phyloP scores from a whole-genome alignment of 2,797 vertebrate genomes.

The Babyrousa celebensis region DNA sequence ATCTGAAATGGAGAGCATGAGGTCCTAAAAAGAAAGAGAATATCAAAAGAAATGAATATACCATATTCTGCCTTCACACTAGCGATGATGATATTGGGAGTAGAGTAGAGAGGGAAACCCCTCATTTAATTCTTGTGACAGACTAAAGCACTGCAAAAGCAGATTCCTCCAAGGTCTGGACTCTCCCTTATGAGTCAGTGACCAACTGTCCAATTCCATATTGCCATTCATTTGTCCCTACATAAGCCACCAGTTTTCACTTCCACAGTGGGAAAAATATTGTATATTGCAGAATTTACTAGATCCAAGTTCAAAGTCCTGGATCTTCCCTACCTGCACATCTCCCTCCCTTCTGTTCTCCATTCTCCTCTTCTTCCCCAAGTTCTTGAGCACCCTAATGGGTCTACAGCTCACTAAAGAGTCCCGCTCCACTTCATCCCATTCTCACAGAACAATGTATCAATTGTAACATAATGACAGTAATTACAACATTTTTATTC shows the following conservation, averaged over 20 bases:
- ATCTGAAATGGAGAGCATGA: conserved; percentile 9
- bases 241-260: conserved; percentile 27
- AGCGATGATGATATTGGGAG: neutral
- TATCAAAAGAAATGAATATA: neutral
- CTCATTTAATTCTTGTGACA: neutral
- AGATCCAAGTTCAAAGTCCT: conserved; percentile 69
- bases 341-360: neutral
- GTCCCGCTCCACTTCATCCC: neutral
- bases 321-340: conserved; percentile 6
- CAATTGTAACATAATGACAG: neutral
- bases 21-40: neutral
- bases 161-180: neutral
- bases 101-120: neutral
- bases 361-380: neutral
- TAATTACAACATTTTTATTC: neutral
- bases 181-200: neutral
- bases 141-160: neutral
- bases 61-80: neutral
- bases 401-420: neutral
- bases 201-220: conserved; percentile 51
- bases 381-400: neutral
- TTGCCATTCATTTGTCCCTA: conserved; percentile 29
- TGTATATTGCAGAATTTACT: conserved; percentile 23
- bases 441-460: neutral
- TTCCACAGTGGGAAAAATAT: neutral